Evolutionary conservation across 2,797 vertebrate genomes (phyloP).

Genomic region (Dendrocincla tyrannina): DNA sequence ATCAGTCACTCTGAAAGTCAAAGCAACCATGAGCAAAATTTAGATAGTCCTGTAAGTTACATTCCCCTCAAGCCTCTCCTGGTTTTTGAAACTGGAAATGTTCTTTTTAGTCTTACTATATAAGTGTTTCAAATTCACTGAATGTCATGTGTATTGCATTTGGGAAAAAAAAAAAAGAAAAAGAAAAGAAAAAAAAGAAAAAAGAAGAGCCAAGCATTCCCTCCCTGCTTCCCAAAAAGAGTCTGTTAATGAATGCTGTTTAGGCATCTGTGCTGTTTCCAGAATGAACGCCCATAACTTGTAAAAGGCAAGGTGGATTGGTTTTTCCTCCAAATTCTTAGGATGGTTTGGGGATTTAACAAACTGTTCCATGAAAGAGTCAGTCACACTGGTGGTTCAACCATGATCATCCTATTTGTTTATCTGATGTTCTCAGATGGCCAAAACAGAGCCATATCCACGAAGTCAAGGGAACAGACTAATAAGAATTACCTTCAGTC

Average conservation of each 20-base stretch:
- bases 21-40: neutral
- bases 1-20: neutral
- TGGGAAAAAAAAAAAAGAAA: neutral
- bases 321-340: neutral
- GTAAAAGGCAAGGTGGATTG: neutral
- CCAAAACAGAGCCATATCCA: neutral
- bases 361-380: neutral
- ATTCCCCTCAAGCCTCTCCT: slow-evolving; percentile 2
- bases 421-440: neutral
- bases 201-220: neutral
- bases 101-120: slow-evolving; percentile 50
- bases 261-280: neutral
- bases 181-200: neutral
- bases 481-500: neutral
- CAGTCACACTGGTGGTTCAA: neutral
- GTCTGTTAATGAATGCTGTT: neutral
- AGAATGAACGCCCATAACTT: neutral
- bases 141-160: neutral
- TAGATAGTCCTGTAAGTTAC: neutral
- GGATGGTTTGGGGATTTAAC: neutral
- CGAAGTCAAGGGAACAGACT: neutral
- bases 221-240: neutral
- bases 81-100: slow-evolving; percentile 56
- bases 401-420: accelerated
- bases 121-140: neutral